Evolutionary conservation across 1,140 invertebrate genomes (phyloP), one percentile per base, ranked within the genome.

Genomic region (Philopotamus ludificatus): DNA sequence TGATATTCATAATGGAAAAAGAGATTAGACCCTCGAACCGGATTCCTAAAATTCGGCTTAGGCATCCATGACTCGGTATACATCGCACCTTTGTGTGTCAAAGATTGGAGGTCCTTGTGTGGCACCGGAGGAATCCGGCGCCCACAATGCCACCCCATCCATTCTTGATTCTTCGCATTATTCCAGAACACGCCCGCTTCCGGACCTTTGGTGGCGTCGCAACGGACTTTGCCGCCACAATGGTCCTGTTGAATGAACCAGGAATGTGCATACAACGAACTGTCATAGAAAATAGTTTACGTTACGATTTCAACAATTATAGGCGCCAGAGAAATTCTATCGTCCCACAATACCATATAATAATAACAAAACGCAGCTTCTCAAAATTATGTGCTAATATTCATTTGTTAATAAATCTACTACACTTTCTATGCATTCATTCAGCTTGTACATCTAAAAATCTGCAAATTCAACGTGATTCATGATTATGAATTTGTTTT

Each of bases 151-250:
- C 18, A 7, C 2, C 28, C 41, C 15, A 26, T 28, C 20, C 10
- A 50, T 7, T 7, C 12, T 7, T 53, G 21, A 10, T 53, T 12
- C 50, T 12, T 12, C 61, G 58, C 47, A 69, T 69, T 66, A 63
- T 69, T 63, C 63, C 63, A 23, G 44, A 16, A 51, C 67, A 69
- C 67, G 67, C 63, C 65, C 62, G 60, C 60, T 69, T 69, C 67
- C 67, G 67, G 67, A n/a, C 12, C 23, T 41, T 61, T 63, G 45
- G 61, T 60, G n/a, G n/a, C n/a, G n/a, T n/a, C n/a, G n/a, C n/a
- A n/a, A n/a, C n/a, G n/a, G n/a, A n/a, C n/a, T n/a, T n/a, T n/a
- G n/a, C n/a, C n/a, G n/a, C n/a, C n/a, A n/a, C n/a, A n/a, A n/a
- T n/a, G n/a, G n/a, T 49, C 10, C 18, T 8, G 45, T 10, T 16